Percentiles rank a stretch among this genome's conserved stretches.
Evolutionary conservation across 2,113 vertebrate genomes (phyloP).

Genomic region (Halichoeres trimaculatus): DNA sequence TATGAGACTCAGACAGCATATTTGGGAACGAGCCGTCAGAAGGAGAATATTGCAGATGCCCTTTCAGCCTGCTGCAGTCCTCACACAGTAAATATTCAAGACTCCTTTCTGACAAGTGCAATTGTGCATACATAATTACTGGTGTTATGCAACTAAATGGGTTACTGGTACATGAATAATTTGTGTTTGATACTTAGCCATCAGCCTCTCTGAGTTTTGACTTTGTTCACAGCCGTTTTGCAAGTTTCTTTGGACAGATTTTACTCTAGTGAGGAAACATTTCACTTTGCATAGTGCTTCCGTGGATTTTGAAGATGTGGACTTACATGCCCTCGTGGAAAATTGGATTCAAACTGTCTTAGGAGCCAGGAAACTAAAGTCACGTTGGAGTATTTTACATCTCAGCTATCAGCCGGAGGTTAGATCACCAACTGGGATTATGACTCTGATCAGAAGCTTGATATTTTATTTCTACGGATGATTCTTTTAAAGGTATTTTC

Average conservation of each 20-base stretch:
- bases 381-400: not conserved
- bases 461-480: too few relatives aligned
- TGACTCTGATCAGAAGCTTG: too few relatives aligned
- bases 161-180: conserved; percentile 82
- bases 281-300: not conserved
- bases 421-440: too few relatives aligned
- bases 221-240: conserved; percentile 26
- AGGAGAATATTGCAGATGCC: conserved; percentile 37
- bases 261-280: not conserved
- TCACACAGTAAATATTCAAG: conserved; percentile 59
- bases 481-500: too few relatives aligned
- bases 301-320: not conserved
- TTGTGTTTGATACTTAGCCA: conserved; percentile 68
- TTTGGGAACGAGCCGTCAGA: conserved; percentile 31
- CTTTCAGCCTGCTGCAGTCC: conserved; percentile 50
- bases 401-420: too few relatives aligned
- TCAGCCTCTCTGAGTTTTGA: conserved; percentile 49
- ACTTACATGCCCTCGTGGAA: not conserved
- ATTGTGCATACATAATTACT: conserved; percentile 78
- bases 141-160: conserved; percentile 79
- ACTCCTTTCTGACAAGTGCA: conserved; percentile 68
- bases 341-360: not conserved
- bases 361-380: not conserved
- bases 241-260: conserved; percentile 11
- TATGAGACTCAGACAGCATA: conserved; percentile 20